These are phyloP conservation scores for Amyelois transitella DNA, from an alignment of 1,140 invertebrate species.

Conservation along the genomic window DNA sequence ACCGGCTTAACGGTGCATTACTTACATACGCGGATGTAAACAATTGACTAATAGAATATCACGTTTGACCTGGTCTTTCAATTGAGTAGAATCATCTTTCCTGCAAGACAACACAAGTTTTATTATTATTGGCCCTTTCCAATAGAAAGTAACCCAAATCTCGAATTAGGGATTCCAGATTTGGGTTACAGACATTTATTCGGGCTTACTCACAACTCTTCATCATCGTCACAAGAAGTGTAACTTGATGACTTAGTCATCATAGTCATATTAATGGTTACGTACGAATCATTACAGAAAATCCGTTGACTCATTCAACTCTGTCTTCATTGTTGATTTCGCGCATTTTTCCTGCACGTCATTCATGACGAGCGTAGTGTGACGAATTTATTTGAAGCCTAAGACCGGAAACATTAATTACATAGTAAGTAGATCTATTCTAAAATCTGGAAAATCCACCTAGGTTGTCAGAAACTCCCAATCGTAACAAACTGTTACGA, in stretches of 20 bases:
- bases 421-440: background rate
- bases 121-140: slow-evolving; percentile 5
- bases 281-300: slow-evolving; percentile 41
- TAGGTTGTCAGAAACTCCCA: too few relatives aligned
- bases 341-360: slow-evolving; percentile 63
- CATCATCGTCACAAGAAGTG: background rate
- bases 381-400: background rate
- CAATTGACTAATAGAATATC: background rate
- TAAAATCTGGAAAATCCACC: background rate
- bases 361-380: slow-evolving; percentile 5
- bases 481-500: too few relatives aligned
- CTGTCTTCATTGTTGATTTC: slow-evolving; percentile 27
- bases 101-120: background rate
- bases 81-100: background rate
- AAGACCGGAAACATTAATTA: background rate
- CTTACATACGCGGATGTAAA: background rate
- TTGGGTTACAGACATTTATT: background rate
- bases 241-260: slow-evolving; percentile 20
- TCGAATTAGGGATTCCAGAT: background rate
- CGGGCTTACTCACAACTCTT: background rate
- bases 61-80: background rate
- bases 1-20: slow-evolving; percentile 20
- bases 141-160: slow-evolving; percentile 5
- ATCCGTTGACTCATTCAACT: slow-evolving; percentile 47
- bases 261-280: slow-evolving; percentile 28